Base-by-base conservation (phyloP, 2,888 invertebrate species). In the Trichogramma evanescens region DNA sequence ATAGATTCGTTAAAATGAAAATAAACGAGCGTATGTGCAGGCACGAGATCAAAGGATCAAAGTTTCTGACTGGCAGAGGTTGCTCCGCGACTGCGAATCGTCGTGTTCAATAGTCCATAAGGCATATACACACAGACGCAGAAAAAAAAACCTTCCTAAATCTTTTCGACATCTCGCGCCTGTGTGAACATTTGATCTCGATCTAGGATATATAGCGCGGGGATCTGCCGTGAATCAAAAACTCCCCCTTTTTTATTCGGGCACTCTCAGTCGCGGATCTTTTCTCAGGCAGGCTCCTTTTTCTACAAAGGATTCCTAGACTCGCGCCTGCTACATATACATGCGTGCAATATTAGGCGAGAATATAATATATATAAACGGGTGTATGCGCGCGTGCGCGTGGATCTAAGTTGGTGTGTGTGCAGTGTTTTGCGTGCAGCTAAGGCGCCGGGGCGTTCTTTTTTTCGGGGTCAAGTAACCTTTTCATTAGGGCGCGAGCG, bases 371-470 rank as follows among this genome's bases (percentile, higher is more conserved):
- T 26, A 26, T 26, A 26, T 26, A 26, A 26, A 26, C 26, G 26
- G 26, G 26, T 26, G 26, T 26, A 26, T 26, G 26, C 26, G 26
- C 38, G 48, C 51, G 48, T 43, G 54, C 40, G 5, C 49, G 40
- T 9, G 38, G 45, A 54, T 59, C n/a, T 8, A 50, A 59, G 55
- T 55, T 48, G 51, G 54, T 26, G 26, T 26, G 26, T 26, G 26
- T 26, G 26, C 26, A 26, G 26, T 26, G 26, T 8, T 38, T 10
- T 26, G 44, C 13, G 26, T 13, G 43, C 41, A 57, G 57, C 48
- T 26, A 70, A 76, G 77, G 77, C 76, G 76, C 76, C 77, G 75
- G 76, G 76, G 76, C 76, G 75, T 76, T 76, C 70, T 75, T 69
- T 26, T 26, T 9, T 57, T 63, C 71, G 72, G 73, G 77, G 77